These are phyloP conservation scores for Allophyes oxyacanthae DNA, from an alignment of 2,888 invertebrate genomes.

Conservation along the genomic window DNA sequence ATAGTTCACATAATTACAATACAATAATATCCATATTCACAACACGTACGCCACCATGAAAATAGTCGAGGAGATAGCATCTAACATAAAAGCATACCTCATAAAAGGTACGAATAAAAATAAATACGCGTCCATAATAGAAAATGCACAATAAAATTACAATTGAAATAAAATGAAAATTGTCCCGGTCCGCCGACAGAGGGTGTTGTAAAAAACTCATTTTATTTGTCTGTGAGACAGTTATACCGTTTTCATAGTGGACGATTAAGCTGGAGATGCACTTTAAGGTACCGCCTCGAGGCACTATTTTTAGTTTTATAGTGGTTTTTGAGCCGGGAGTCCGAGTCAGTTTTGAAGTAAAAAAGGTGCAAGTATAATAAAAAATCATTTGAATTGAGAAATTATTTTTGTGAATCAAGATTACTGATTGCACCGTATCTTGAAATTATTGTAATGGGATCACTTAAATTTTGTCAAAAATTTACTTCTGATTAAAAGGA, in stretches of 20 bases:
- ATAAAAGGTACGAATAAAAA: constrained; percentile 54
- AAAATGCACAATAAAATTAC: constrained; percentile 66
- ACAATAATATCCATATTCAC: background rate
- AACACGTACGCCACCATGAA: constrained; percentile 7
- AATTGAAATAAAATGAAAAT: constrained; percentile 72
- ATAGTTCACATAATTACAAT: background rate
- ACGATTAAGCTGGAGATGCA: constrained; percentile 67
- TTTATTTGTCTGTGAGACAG: constrained; percentile 75
- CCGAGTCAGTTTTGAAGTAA: background rate
- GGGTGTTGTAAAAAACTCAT: constrained; percentile 74
- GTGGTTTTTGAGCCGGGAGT: constrained; percentile 56
- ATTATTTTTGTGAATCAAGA: no score
- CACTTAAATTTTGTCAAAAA: no score
- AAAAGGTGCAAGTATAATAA: background rate
- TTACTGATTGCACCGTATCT: no score
- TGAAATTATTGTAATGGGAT: no score
- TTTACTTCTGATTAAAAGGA: no score
- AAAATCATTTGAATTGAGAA: no score
- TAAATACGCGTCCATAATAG: constrained; percentile 46
- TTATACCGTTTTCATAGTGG: constrained; percentile 69
- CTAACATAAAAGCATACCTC: constrained; percentile 31
- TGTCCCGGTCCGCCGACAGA: constrained; percentile 67
- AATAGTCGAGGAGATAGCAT: constrained; percentile 24
- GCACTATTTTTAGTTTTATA: constrained; percentile 77
- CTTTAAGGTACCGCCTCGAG: constrained; percentile 60